Conservation (phyloP, 2,113 vertebrate species). For the Zootoca vivipara region DNA sequence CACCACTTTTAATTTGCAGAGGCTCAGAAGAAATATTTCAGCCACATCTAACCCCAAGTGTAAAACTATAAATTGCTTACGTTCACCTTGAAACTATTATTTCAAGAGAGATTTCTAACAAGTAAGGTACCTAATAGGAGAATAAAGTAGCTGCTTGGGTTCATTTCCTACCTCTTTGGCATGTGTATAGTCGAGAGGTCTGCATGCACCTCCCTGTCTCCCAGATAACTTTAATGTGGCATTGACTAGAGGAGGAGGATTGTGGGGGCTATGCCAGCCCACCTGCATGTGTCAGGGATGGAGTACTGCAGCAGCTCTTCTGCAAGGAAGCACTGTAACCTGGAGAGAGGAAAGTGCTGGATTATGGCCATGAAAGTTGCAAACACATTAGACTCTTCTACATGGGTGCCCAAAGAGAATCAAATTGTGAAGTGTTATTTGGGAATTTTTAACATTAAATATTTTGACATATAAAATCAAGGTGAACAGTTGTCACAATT, state of each 20-base stretch:
- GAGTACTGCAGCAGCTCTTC: background rate
- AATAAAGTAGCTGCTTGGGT: background rate
- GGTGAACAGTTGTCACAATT: background rate
- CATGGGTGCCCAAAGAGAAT: background rate
- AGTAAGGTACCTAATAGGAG: background rate
- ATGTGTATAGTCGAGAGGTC: background rate
- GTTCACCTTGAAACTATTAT: background rate
- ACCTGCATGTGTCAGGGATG: background rate
- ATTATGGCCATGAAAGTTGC: background rate
- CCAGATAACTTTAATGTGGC: background rate
- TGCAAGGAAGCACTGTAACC: background rate
- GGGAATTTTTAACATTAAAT: background rate
- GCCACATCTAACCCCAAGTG: background rate
- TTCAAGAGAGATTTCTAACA: background rate
- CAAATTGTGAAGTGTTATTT: background rate
- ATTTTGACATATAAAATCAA: background rate
- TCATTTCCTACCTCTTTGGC: background rate
- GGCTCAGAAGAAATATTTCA: background rate
- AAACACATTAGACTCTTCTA: background rate
- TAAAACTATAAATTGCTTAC: background rate
- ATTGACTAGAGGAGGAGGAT: too few species aligned
- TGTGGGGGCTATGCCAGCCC: background rate
- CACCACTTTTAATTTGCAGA: background rate
- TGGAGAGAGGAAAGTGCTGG: background rate
- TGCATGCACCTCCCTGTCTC: background rate